Conservation (phyloP, 2,797 vertebrate species). For the Sebastiscus albofasciatus region DNA sequence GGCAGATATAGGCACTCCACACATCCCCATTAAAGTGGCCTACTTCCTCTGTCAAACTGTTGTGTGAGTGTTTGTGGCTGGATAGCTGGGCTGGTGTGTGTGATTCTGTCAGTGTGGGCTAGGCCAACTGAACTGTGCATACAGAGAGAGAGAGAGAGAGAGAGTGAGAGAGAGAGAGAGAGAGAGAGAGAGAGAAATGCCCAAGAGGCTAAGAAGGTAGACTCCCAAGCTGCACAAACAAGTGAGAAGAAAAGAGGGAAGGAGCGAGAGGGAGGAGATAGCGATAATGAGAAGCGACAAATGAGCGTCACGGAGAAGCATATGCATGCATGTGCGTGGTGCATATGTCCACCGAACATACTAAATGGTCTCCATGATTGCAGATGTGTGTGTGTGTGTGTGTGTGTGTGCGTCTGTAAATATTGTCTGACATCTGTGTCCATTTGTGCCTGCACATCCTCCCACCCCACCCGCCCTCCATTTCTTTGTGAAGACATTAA, state of each 20-base stretch:
- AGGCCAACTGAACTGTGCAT: conserved; percentile 68
- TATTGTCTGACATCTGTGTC: conserved; percentile 43
- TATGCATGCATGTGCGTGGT: conserved; percentile 25
- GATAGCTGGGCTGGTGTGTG: conserved; percentile 61
- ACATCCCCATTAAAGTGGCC: conserved; percentile 77
- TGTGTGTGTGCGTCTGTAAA: conserved; percentile 40
- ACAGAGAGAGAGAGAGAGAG: conserved; percentile 8
- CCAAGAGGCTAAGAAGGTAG: conserved; percentile 78
- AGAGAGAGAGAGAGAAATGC: conserved; percentile 50
- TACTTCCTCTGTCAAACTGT: conserved; percentile 77
- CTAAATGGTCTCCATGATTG: conserved; percentile 37
- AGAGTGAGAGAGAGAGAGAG: conserved; percentile 30
- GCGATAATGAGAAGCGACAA: conserved; percentile 68
- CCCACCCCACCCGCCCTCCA: not conserved
- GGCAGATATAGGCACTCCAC: conserved; percentile 60
- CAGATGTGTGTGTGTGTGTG: conserved; percentile 23
- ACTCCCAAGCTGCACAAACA: conserved; percentile 79
- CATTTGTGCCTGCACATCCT: conserved; percentile 36
- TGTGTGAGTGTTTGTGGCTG: conserved; percentile 68
- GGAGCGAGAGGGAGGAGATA: conserved; percentile 53
- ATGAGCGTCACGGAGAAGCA: conserved; percentile 42
- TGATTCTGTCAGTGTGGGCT: conserved; percentile 73
- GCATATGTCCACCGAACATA: conserved; percentile 18
- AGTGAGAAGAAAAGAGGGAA: conserved; percentile 58
- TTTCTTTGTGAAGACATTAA: conserved; percentile 72